Evolutionary conservation across 1,140 invertebrate species (phyloP).

Genomic region (Tetragonula clypearis): DNA sequence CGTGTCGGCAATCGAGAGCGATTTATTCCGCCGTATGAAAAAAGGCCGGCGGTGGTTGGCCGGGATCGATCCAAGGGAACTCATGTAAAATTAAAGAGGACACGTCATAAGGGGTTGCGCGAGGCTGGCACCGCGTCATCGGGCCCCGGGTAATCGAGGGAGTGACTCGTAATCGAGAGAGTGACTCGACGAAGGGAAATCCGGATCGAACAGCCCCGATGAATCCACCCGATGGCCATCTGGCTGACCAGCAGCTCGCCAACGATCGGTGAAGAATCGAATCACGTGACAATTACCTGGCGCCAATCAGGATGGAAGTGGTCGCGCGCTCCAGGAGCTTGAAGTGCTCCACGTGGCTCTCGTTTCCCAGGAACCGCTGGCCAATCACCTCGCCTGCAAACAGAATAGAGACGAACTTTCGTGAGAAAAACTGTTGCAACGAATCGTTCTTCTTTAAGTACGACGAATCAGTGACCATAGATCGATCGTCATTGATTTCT

Average conservation of each 20-base stretch:
- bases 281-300: constrained; percentile 82
- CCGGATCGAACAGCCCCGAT: constrained; percentile 18
- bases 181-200: constrained; percentile 54
- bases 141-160: constrained; percentile 56
- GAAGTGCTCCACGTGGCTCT: constrained; percentile 85
- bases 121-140: constrained; percentile 47
- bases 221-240: constrained; percentile 60
- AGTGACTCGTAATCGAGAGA: constrained; percentile 61
- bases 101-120: constrained; percentile 45
- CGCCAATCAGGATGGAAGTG: constrained; percentile 86
- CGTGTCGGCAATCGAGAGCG: constrained; percentile 34
- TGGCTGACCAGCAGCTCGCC: constrained; percentile 34
- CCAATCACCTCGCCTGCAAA: constrained; percentile 82
- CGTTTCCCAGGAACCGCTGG: constrained; percentile 83
- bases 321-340: constrained; percentile 85
- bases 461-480: no score
- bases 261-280: constrained; percentile 51
- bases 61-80: constrained; percentile 36
- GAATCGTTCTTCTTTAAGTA: no score
- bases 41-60: not conserved
- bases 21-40: constrained; percentile 44
- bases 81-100: constrained; percentile 56
- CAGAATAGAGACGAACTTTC: constrained; percentile 39
- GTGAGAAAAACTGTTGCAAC: constrained; percentile 4
- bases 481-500: no score